A percentile compares a stretch with the other conserved stretches of the same genome.
Evolutionary conservation across 2,888 invertebrate species (phyloP).

Genomic region (Ferdinandea cuprea): DNA sequence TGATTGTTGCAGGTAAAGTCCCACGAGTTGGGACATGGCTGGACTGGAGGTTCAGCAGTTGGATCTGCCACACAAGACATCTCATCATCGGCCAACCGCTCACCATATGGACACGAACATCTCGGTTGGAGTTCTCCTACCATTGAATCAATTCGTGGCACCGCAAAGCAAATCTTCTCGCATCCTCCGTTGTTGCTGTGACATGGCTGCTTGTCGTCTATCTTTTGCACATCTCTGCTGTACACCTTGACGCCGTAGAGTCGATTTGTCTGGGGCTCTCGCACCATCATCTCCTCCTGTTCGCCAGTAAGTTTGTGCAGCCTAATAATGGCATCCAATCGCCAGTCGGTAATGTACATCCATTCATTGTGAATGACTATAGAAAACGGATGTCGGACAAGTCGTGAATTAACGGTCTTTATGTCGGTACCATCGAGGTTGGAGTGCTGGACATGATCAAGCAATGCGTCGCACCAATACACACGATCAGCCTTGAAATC

Average conservation of each 20-base stretch:
- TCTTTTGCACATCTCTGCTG: constrained; percentile 89
- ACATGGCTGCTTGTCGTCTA: constrained; percentile 91
- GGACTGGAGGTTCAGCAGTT: constrained; percentile 92
- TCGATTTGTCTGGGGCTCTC: constrained; percentile 95
- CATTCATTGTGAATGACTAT: constrained; percentile 95
- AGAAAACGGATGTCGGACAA: constrained; percentile 95
- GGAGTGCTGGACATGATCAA: constrained; percentile 98
- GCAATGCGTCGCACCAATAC: constrained; percentile 98
- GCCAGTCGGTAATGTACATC: constrained; percentile 99
- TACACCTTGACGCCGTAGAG: constrained; percentile 96
- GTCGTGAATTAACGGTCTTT: constrained; percentile 92
- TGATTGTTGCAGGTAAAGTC: constrained; percentile 97
- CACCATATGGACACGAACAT: constrained; percentile 97
- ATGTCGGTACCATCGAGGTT: constrained; percentile 95
- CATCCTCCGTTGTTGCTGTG: constrained; percentile 94
- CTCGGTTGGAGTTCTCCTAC: constrained; percentile 84
- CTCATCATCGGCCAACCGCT: constrained; percentile 89
- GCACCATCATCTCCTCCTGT: constrained; percentile 92
- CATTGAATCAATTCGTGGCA: constrained; percentile 85
- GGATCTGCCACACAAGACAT: constrained; percentile 91
- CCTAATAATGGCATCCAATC: constrained; percentile 95
- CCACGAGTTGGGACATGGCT: constrained; percentile 95
- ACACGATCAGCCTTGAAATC: constrained; percentile 94
- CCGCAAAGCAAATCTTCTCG: constrained; percentile 96
- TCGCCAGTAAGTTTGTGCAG: constrained; percentile 95